Evolutionary conservation across 2,797 vertebrate genomes (phyloP).

Genomic region (Sardinella longiceps): DNA sequence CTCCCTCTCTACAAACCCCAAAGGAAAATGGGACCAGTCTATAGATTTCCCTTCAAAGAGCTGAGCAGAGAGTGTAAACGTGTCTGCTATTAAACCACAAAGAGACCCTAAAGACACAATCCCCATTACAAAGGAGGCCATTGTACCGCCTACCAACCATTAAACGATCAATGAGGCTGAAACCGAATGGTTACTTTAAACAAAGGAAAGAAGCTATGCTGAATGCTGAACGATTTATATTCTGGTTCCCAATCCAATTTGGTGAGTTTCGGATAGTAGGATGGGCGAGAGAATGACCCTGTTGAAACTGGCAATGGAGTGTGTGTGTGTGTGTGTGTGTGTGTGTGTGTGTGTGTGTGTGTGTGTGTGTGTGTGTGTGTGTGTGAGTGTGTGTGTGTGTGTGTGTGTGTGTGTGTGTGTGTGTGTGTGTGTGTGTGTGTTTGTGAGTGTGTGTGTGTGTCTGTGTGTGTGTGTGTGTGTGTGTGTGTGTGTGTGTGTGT

Average conservation of each 20-base stretch:
- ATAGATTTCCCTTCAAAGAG: neutral
- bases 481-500: no score
- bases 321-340: no score
- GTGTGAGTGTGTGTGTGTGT: no score
- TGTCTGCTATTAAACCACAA: neutral
- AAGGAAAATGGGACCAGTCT: neutral
- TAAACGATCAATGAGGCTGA: neutral
- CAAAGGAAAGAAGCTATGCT: neutral
- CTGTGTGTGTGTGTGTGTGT: no score
- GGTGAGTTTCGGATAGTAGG: neutral
- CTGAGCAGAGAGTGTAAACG: neutral
- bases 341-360: no score
- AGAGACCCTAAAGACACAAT: neutral
- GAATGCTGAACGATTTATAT: neutral
- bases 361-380: no score
- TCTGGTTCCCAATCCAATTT: neutral
- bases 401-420: no score
- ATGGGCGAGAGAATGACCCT: neutral
- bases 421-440: no score
- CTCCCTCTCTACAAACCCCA: neutral
- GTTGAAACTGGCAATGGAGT: neutral
- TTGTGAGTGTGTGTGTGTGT: no score
- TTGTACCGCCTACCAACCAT: neutral
- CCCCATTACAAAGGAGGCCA: neutral
- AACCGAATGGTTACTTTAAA: neutral